Percentiles rank a stretch among this genome's conserved stretches.
Evolutionary conservation across 37 sponge, comb jelly and placozoan species (phyloP).

Genomic region (Mnemiopsis leidyi): DNA sequence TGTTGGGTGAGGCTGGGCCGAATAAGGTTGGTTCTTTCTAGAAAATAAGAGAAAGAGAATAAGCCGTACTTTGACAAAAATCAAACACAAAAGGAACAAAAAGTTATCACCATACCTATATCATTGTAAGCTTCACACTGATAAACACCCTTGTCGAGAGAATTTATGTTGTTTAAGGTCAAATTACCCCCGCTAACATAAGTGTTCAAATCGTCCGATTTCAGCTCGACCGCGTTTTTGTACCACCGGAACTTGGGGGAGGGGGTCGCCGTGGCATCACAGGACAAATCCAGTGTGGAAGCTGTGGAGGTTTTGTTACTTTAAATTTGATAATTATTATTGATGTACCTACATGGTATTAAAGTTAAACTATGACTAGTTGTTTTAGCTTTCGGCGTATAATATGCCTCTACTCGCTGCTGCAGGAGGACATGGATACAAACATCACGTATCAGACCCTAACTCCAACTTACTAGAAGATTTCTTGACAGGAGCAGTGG

Average conservation of each 20-base stretch:
- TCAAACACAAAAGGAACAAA: too few species aligned
- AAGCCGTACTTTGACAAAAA: too few species aligned
- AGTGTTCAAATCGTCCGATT: neutral
- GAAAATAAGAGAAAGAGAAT: too few species aligned
- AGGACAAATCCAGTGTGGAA: neutral
- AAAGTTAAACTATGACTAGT: too few species aligned
- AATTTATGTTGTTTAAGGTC: neutral
- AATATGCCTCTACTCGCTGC: too few species aligned
- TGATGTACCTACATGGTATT: too few species aligned
- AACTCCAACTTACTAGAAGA: neutral
- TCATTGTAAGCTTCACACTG: slow-evolving; percentile 53
- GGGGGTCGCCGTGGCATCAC: slow-evolving; percentile 18
- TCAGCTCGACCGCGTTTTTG: slow-evolving; percentile 8
- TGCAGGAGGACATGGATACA: too few species aligned
- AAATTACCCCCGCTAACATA: neutral
- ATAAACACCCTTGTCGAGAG: slow-evolving; percentile 5
- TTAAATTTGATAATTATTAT: too few species aligned
- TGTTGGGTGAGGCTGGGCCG: too few species aligned
- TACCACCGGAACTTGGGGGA: neutral
- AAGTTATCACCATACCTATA: neutral
- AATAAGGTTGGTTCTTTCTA: too few species aligned
- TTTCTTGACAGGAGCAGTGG: slow-evolving; percentile 21
- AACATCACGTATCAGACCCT: too few species aligned
- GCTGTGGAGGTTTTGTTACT: neutral
- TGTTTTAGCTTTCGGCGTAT: too few species aligned